These are phyloP conservation scores for Ferdinandea cuprea DNA, from an alignment of 2,888 invertebrate species.

Conservation along the genomic window DNA sequence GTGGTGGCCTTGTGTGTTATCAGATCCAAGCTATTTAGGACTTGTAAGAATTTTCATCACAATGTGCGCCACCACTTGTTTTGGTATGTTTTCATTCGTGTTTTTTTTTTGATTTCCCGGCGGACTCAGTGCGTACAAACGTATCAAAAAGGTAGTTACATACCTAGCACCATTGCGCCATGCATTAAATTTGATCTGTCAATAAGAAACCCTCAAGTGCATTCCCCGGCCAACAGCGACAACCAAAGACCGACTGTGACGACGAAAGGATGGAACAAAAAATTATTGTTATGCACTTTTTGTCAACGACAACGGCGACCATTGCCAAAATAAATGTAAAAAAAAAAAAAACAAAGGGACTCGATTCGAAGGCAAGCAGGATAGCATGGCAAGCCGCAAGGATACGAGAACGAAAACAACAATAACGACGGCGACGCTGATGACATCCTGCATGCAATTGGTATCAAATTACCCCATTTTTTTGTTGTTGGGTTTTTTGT, in stretches of 20 bases:
- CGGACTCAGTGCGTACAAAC: too few species aligned
- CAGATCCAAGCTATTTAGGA: too few species aligned
- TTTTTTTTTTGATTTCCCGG: too few species aligned
- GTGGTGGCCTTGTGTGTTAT: too few species aligned
- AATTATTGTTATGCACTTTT: slow-evolving; percentile 54
- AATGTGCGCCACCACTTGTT: too few species aligned
- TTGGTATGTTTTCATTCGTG: too few species aligned
- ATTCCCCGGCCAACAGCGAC: slow-evolving; percentile 42
- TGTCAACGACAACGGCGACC: slow-evolving; percentile 59
- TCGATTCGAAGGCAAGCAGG: slow-evolving; percentile 28
- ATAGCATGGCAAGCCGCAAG: slow-evolving; percentile 41
- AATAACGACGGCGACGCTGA: slow-evolving; percentile 61
- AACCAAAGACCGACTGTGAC: slow-evolving; percentile 3
- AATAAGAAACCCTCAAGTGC: slow-evolving; percentile 72
- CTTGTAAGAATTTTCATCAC: too few species aligned
- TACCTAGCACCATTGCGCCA: slow-evolving; percentile 26
- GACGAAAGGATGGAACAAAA: slow-evolving; percentile 9
- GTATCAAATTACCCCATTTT: slow-evolving; percentile 68
- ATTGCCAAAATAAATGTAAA: slow-evolving; percentile 48
- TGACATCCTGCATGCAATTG: slow-evolving; percentile 75
- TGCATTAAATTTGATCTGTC: slow-evolving; percentile 72
- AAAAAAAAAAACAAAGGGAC: slow-evolving; percentile 28
- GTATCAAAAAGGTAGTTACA: too few species aligned
- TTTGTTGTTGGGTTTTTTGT: slow-evolving; percentile 40
- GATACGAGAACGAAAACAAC: slow-evolving; percentile 44